phyloP scores from a whole-genome alignment of 1,140 invertebrate species.

The Drosophila triauraria region DNA sequence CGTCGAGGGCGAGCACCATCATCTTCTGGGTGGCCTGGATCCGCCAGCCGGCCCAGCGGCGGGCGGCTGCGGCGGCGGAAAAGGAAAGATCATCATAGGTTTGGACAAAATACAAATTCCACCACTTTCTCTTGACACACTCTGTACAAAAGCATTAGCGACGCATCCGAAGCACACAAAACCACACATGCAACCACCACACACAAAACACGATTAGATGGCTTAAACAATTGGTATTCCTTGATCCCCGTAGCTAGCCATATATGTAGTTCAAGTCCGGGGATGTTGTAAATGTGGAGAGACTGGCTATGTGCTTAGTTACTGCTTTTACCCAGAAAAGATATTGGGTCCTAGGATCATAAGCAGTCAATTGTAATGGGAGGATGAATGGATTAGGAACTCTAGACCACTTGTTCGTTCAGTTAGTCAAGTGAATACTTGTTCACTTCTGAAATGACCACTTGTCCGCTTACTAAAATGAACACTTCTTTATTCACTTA shows the following conservation, averaged over 20 bases:
- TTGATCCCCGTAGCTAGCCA: conserved; percentile 6
- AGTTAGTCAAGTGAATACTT: too few species aligned
- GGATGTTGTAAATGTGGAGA: conserved; percentile 1
- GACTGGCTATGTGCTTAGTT: conserved; percentile 13
- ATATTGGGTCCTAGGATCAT: too few species aligned
- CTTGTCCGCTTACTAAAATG: too few species aligned
- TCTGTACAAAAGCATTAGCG: conserved; percentile 67
- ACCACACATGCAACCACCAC: conserved; percentile 20
- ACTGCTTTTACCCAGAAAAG: not conserved
- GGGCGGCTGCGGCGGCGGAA: conserved; percentile 44
- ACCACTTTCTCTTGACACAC: conserved; percentile 38
- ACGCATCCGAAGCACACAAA: conserved; percentile 53
- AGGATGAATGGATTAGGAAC: not conserved
- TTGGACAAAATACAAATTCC: conserved; percentile 76
- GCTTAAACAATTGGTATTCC: not conserved
- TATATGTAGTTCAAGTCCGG: conserved; percentile 6
- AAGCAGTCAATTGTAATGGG: not conserved
- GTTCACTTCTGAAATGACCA: too few species aligned
- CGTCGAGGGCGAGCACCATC: conserved; percentile 78
- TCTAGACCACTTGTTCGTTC: too few species aligned
- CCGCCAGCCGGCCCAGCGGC: conserved; percentile 8
- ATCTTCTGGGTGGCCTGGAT: conserved; percentile 49
- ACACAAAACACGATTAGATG: conserved; percentile 30
- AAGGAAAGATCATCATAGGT: conserved; percentile 85
- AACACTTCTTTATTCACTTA: too few species aligned